Conservation (phyloP, 2,113 vertebrate genomes). For the Crypturellus undulatus region DNA sequence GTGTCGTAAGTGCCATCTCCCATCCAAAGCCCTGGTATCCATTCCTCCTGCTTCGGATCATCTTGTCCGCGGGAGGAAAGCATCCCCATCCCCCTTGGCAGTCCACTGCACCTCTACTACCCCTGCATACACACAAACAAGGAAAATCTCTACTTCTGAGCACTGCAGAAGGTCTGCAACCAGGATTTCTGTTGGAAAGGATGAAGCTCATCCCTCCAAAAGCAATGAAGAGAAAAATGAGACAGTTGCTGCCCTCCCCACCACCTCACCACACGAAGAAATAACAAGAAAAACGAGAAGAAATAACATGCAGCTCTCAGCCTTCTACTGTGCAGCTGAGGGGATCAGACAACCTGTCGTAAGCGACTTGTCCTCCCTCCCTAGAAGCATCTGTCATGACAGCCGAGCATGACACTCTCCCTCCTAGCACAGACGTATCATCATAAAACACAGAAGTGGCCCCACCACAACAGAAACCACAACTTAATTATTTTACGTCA, state of each 20-base stretch:
- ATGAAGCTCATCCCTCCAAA: not conserved
- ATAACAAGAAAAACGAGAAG: not conserved
- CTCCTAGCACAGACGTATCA: not conserved
- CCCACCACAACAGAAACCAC: conserved; percentile 46
- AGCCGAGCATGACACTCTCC: not conserved
- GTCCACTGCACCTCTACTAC: not conserved
- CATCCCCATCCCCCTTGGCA: not conserved
- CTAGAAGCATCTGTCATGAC: not conserved
- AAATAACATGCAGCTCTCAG: not conserved
- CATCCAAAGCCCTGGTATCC: not conserved
- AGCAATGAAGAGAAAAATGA: not conserved
- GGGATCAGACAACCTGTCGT: not conserved
- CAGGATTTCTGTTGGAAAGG: not conserved
- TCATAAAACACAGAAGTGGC: not conserved
- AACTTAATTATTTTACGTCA: conserved; percentile 57
- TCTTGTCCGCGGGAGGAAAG: not conserved
- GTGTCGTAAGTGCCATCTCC: not conserved
- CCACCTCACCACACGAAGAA: not conserved
- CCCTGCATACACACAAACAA: not conserved
- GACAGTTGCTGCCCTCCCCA: not conserved
- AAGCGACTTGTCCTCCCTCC: not conserved
- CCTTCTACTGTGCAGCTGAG: not conserved
- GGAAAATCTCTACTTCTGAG: not conserved
- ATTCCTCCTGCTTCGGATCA: not conserved
- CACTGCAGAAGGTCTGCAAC: not conserved